Conservation (phyloP, 2,888 invertebrate genomes). For the Lepidocyrtinus sp. region DNA sequence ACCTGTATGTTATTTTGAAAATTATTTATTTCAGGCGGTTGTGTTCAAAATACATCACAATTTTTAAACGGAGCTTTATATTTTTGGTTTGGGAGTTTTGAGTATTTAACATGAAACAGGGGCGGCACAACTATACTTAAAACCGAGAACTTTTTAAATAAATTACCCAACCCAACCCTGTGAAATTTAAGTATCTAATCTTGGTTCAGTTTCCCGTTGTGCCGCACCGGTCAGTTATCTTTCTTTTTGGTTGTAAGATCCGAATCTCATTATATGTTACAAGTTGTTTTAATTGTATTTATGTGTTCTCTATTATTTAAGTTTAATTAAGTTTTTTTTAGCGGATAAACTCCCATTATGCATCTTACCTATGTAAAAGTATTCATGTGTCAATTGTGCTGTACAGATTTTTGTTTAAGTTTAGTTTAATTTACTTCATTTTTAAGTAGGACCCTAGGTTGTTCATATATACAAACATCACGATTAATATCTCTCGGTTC, state of each 20-base stretch:
- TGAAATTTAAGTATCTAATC: too few relatives aligned
- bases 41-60: constrained; percentile 26
- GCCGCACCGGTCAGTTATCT: not conserved
- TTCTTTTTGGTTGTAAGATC: not conserved
- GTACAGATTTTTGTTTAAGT: constrained; percentile 6
- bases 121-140: too few relatives aligned
- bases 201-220: constrained; percentile 2
- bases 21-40: not conserved
- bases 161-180: too few relatives aligned
- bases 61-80: not conserved
- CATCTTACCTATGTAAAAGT: constrained; percentile 51
- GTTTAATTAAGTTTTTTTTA: not conserved
- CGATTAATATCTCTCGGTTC: constrained; percentile 3
- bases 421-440: constrained; percentile 2
- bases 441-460: constrained; percentile 11
- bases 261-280: not conserved
- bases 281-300: not conserved
- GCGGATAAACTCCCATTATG: not conserved
- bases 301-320: not conserved
- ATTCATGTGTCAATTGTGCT: constrained; percentile 41
- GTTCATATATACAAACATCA: constrained; percentile 14
- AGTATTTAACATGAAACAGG: too few relatives aligned
- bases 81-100: not conserved
- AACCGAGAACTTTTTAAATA: constrained; percentile 1
- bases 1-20: constrained; percentile 48